Percentiles rank a stretch among this genome's conserved stretches.
phyloP scores from a whole-genome alignment of 2,113 vertebrate species.

The Paramisgurnus dabryanus region DNA sequence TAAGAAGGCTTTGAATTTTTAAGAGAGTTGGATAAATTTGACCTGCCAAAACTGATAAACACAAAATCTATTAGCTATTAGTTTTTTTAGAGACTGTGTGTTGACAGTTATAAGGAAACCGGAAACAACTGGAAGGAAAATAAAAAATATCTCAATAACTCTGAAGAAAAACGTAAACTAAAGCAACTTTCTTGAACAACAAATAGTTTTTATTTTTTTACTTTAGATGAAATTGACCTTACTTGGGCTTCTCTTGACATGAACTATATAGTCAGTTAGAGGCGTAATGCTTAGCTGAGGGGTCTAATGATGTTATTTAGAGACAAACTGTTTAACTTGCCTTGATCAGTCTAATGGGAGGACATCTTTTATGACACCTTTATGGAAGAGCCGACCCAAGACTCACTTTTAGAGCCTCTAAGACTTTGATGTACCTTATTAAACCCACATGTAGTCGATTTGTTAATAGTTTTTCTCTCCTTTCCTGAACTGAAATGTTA shows the following conservation, averaged over 20 bases:
- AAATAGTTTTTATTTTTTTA: background rate
- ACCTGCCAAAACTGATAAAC: background rate
- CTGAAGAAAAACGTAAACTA: background rate
- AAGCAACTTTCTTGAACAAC: background rate
- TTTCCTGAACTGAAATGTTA: conserved; percentile 62
- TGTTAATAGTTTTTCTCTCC: conserved; percentile 69
- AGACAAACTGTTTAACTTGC: conserved; percentile 52
- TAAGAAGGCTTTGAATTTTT: background rate
- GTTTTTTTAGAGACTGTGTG: too few relatives aligned
- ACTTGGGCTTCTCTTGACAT: conserved; percentile 44
- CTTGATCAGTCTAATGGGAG: conserved; percentile 69
- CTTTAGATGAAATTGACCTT: background rate
- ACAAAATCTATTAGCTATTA: background rate
- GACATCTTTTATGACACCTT: conserved; percentile 75
- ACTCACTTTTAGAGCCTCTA: conserved; percentile 55
- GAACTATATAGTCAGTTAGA: conserved; percentile 70
- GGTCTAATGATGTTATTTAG: conserved; percentile 67
- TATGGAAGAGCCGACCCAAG: conserved; percentile 70
- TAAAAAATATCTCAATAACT: background rate
- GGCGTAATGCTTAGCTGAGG: conserved; percentile 55
- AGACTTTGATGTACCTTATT: conserved; percentile 74
- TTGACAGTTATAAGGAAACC: background rate
- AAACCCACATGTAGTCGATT: conserved; percentile 74
- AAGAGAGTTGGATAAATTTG: background rate
- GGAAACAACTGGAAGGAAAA: background rate